Percentiles rank a stretch among this genome's conserved stretches.
Evolutionary conservation across 2,888 invertebrate species (phyloP).

Genomic region (Sesia apiformis): DNA sequence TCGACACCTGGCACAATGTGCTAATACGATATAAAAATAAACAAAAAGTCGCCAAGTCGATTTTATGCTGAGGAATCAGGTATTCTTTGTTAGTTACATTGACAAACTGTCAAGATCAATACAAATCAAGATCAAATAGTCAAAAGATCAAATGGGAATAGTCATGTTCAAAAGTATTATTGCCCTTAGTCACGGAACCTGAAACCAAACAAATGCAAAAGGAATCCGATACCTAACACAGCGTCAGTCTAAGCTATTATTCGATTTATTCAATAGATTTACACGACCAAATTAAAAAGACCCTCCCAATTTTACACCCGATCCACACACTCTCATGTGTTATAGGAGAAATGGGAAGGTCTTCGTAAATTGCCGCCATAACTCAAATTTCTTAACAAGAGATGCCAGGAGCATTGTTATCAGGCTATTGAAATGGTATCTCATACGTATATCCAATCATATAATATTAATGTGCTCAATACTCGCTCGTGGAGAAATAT

Average conservation of each 20-base stretch:
- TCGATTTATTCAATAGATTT: background rate
- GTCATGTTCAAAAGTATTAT: no score
- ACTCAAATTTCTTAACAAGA: constrained; percentile 14
- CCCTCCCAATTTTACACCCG: background rate
- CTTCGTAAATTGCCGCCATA: constrained; percentile 5
- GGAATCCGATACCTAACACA: background rate
- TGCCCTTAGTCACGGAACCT: no score
- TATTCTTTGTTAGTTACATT: no score
- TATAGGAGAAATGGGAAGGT: background rate
- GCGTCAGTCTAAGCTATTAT: background rate
- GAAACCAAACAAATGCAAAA: background rate
- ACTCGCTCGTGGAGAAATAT: background rate
- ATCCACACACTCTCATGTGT: background rate
- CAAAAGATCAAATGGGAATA: no score
- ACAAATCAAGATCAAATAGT: no score
- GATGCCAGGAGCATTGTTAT: constrained; percentile 11
- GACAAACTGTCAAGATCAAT: no score
- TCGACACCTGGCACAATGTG: no score
- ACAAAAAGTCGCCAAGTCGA: no score
- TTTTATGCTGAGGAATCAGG: no score
- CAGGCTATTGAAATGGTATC: background rate
- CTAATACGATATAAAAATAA: no score
- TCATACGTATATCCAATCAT: background rate
- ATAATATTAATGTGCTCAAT: background rate
- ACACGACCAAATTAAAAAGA: constrained; percentile 1